phyloP scores from a whole-genome alignment of 2,888 invertebrate genomes.

The Eudasyphora cyanicolor region DNA sequence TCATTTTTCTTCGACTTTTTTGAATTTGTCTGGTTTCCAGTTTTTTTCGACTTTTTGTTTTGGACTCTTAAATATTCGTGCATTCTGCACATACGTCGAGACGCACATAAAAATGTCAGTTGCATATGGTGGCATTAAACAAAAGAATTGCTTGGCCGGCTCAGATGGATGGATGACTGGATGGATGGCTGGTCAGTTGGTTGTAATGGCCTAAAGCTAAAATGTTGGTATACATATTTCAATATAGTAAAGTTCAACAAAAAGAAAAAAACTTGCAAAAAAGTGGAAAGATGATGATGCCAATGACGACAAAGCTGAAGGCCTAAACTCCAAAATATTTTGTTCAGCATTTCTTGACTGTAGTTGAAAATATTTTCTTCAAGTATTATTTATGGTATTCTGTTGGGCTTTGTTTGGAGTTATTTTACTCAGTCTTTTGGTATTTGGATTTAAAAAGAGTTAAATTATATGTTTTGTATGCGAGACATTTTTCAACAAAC shows the following conservation, averaged over 20 bases:
- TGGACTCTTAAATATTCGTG: slow-evolving; percentile 50
- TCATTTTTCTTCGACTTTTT: slow-evolving; percentile 30
- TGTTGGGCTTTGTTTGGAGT: slow-evolving; percentile 19
- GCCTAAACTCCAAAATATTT: slow-evolving; percentile 22
- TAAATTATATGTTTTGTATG: not conserved
- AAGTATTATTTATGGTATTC: slow-evolving; percentile 54
- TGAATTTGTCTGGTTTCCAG: not conserved
- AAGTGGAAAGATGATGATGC: slow-evolving; percentile 11
- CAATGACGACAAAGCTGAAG: slow-evolving; percentile 47
- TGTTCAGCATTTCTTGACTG: slow-evolving; percentile 15
- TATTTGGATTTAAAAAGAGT: not conserved
- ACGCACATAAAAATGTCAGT: slow-evolving; percentile 58
- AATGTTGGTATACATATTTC: slow-evolving; percentile 27
- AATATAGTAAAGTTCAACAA: slow-evolving; percentile 44
- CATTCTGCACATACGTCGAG: slow-evolving; percentile 41
- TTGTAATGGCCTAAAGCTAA: slow-evolving; percentile 50
- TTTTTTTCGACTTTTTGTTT: slow-evolving; percentile 16
- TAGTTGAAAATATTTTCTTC: not conserved
- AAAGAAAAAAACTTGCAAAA: slow-evolving; percentile 26
- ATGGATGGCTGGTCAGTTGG: slow-evolving; percentile 26
- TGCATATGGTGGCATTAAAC: slow-evolving; percentile 60
- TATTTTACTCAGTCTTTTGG: not conserved
- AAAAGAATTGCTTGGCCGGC: slow-evolving; percentile 50
- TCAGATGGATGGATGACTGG: slow-evolving; percentile 23
- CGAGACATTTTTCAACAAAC: slow-evolving; percentile 48